Evolutionary conservation across 1,140 invertebrate genomes (phyloP), one percentile per base, ranked within the genome.

Genomic region (Lanistes nyassanus): DNA sequence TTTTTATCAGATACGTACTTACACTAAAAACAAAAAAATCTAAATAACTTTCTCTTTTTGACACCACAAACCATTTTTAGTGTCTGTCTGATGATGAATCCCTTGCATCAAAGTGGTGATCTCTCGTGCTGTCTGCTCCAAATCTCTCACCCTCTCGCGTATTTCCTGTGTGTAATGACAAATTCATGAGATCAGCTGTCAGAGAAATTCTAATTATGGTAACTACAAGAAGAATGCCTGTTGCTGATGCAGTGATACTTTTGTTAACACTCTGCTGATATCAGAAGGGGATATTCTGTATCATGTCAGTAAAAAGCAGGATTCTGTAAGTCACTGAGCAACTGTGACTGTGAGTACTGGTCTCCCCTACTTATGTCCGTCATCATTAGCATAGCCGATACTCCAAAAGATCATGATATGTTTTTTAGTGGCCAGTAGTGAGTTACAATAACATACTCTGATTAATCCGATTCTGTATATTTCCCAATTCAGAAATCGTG

Each of bases 91-190:
- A 76, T 92, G 92, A 83, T 95, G 94, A 77, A 95, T 94, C 55
- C 91, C 90, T 87, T 95, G 94, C n/a, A 95, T 84, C 72, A 91
- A 88, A 74, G 93, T 93, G 39, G 92, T 85, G 56, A 94, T 92
- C 82, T 94, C 93, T 81, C 94, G 90, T 1, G 92, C 88, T 74
- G 89, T 88, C 80, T 93, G 93, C 81, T 95, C 94, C 77, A 95
- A 91, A 79, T 94, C 92, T 76, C 91, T 92, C 0, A 94, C 92
- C 72, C 92, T 91, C 39, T 87, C 83, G 65, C 93, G 90, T 73
- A 95, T 94, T 88, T 93, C 91, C 93, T 94, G 87, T 83, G n/a
- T n/a, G n/a, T n/a, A 88, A 81, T 68, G 72, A 60, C 39, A 66
- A 53, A 26, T 36, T n/a, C 23, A 65, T 53, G 53, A 36, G 76